Evolutionary conservation across 2,113 vertebrate species (phyloP), one percentile per base, ranked within the genome.

Genomic region (Bubo scandiacus): DNA sequence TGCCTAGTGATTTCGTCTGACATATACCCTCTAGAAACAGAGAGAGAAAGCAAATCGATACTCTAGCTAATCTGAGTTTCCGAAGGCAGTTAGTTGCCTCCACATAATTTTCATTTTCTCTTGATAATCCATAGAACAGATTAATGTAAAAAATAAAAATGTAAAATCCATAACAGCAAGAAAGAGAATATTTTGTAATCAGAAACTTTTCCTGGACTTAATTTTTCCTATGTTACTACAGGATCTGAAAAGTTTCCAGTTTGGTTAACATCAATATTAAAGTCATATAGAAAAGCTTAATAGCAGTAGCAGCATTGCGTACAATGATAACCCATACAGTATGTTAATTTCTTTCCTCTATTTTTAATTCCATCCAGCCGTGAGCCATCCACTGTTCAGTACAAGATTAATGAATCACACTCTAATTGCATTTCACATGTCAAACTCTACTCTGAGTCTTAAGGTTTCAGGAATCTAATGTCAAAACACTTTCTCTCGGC

Each of bases 341-440:
- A 75, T 91, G 42, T 66, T 94, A 85, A 88, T 91, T 94, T 90
- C n/a, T 80, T 80, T 81, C 38, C 52, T 90, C 77, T 94, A 89
- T 96, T 97, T 97, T 97, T 96, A 96, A 94, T 96, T 93, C 88
- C 61, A 88, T 25, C 70, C 88, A 94, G 83, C 92, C 34, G 25
- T 4, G 51, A 95, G 88, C 82, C 15, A 3, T 95, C 84, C 49
- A 36, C 89, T 14, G 11, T n/a, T 91, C 42, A 86, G 79, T 43
- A 16, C 80, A 68, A 94, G 51, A 94, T 95, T 94, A 85, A 97
- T 95, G 57, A 96, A 94, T 67, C n/a, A 55, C 45, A 40, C 30
- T 88, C 61, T 78, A 72, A 93, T 83, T 71, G 43, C 65, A 90
- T 97, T 85, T 92, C 88, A 78, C 47, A 72, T 91, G 91, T 94